Evolutionary conservation across 2,113 vertebrate species (phyloP), one percentile per base, ranked within the genome.

Genomic region (Alouatta palliata): DNA sequence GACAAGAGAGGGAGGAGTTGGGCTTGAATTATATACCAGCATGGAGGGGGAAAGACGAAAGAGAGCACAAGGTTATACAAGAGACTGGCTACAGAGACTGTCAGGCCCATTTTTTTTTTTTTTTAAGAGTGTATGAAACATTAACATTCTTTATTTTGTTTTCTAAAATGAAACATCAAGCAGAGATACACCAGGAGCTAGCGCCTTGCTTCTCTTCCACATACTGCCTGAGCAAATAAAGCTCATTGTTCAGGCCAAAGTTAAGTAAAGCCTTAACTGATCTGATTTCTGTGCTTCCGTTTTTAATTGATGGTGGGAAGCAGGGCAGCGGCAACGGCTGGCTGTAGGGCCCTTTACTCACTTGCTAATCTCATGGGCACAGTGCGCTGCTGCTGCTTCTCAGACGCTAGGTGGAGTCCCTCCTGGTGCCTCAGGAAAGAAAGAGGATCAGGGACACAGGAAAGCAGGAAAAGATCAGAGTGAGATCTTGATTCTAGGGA

Each of bases 201-300:
- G 85, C 16, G 14, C 32, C 77, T 85, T 93, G 35, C 16, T 97
- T 95, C 58, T 81, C 88, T 93, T 87, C 85, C 37, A 14, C 76
- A 64, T 87, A 88, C 92, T 95, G 94, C 93, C 97, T 96, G 71
- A 98, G 97, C 95, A 96, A 49, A 97, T 76, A 77, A 52, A 27
- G 30, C 4, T 92, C 71, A 27, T 19, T 47, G 83, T 90, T 85
- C 97, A 92, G 96, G 76, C 82, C 89, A 95, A 95, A 89, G 81
- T 25, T 16, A 37, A 80, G 83, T 19, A 52, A 94, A 73, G 43
- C 94, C 85, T 75, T 40, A 82, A 95, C 87, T 0, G 71, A 83
- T 97, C 90, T 91, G 95, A 91, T 91, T 97, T 68, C 37, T 32
- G 52, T 73, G 84, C 58, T 56, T 93, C 83, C 20, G 2, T 75